Base-by-base conservation (phyloP, 2,888 invertebrate genomes). In the Melanostoma scalare region DNA sequence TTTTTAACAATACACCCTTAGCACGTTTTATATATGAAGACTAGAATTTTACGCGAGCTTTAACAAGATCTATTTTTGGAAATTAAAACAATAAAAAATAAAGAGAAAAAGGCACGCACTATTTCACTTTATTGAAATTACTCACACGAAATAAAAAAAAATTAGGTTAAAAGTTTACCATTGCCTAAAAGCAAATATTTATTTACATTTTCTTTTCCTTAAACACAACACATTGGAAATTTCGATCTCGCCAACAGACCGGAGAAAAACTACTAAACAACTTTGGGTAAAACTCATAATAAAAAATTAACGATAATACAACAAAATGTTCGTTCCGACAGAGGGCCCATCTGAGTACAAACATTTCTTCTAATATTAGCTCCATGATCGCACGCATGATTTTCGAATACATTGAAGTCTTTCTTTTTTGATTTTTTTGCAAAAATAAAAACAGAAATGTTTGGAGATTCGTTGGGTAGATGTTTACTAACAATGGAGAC, bases 311-410 rank as follows among this genome's bases (percentile, higher is more conserved):
- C 58, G 58, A 61, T 40, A 50, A 46, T 48, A 40, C 63, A 56
- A 52, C 20, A 10, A 33, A 55, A 35, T 40, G 46, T 20, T 38
- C 65, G n/a, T 58, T 52, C 50, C 20, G 42, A 35, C 48, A 6
- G 50, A 20, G 40, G 20, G 20, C 0, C 46, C 36, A 42, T 38
- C 8, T 48, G 38, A 38, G 10, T 6, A 35, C 48, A 65, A 71
- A 55, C 55, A 50, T 9, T 44, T 9, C 44, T 20, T 53, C 81
- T 81, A 81, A 61, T 77, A 77, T 81, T 81, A 77, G 72, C 20
- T 20, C 10, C 20, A 42, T 52, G 53, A 46, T 65, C 81, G 48
- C 67, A 76, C 67, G 65, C 48, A 63, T 58, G 60, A 40, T 42
- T 60, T 68, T 56, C 40, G 44, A 63, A 53, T 52, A 20, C 48